A percentile compares a stretch with the other conserved stretches of the same genome.
Conservation (phyloP, 2,113 vertebrate species). For the Amia ocellicauda region DNA sequence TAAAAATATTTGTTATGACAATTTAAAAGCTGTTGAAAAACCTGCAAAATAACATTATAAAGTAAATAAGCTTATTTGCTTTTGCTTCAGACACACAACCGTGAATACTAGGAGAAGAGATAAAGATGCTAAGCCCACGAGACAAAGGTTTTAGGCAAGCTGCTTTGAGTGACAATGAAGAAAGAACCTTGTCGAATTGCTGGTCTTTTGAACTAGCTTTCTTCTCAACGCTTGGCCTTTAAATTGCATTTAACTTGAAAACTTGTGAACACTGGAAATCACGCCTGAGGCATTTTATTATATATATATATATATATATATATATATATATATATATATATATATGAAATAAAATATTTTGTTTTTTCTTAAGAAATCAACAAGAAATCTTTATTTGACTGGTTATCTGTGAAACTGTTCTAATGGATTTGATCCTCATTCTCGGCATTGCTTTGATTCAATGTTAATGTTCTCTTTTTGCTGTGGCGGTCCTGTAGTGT, state of each 20-base stretch:
- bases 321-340: conserved; percentile 1
- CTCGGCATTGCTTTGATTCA: conserved; percentile 40
- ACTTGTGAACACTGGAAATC: conserved; percentile 12
- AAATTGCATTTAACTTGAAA: neutral
- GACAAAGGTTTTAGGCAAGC: neutral
- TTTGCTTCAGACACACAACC: too few species aligned
- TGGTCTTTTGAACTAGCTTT: neutral
- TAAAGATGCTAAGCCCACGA: too few species aligned
- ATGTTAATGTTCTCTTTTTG: conserved; percentile 59
- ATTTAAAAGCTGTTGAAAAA: too few species aligned
- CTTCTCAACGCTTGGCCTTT: neutral
- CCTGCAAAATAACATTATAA: too few species aligned
- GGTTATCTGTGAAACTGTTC: conserved; percentile 52
- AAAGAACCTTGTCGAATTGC: neutral
- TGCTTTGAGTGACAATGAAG: neutral
- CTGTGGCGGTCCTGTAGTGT: conserved; percentile 64
- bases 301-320: conserved; percentile 12
- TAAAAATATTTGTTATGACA: too few species aligned
- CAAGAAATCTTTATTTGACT: conserved; percentile 43
- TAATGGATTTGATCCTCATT: conserved; percentile 22
- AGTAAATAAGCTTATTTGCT: too few species aligned
- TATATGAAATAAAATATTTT: conserved; percentile 23
- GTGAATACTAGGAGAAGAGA: too few species aligned
- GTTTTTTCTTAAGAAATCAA: conserved; percentile 16
- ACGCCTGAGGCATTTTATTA: conserved; percentile 15